phyloP scores from a whole-genome alignment of 2,797 vertebrate genomes.

The Arrhamphus sclerolepis region DNA sequence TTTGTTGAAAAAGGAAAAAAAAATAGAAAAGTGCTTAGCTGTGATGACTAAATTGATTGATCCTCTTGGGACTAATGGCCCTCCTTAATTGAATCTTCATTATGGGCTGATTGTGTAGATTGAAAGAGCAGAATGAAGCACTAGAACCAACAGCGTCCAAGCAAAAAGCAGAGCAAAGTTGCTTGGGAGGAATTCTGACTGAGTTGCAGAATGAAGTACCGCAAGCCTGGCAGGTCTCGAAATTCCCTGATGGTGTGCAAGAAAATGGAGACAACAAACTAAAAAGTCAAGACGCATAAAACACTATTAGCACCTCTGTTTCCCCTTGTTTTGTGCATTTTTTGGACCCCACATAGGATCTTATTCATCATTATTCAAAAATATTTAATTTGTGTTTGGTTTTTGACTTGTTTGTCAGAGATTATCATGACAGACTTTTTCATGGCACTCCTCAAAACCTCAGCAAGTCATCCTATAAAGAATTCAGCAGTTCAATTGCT shows the following conservation, averaged over 20 bases:
- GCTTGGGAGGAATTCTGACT: constrained; percentile 15
- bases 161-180: constrained; percentile 22
- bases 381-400: too few species aligned
- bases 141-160: constrained; percentile 32
- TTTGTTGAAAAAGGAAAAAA: constrained; percentile 24
- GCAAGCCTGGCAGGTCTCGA: not conserved
- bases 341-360: too few species aligned
- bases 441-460: constrained; percentile 1
- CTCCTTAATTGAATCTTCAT: constrained; percentile 70
- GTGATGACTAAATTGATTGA: constrained; percentile 59
- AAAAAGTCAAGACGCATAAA: too few species aligned
- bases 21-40: constrained; percentile 73
- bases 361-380: too few species aligned
- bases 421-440: too few species aligned
- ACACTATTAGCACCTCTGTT: too few species aligned
- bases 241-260: not conserved
- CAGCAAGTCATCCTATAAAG: constrained; percentile 12
- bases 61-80: constrained; percentile 55
- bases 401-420: too few species aligned
- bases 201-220: constrained; percentile 7
- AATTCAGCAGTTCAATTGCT: not conserved
- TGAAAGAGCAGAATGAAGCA: constrained; percentile 51
- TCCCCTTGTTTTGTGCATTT: too few species aligned
- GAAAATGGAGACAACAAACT: not conserved
- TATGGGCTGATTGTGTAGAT: constrained; percentile 58